Conservation (phyloP, 2,113 vertebrate species). For the Lampris megalopsis region DNA sequence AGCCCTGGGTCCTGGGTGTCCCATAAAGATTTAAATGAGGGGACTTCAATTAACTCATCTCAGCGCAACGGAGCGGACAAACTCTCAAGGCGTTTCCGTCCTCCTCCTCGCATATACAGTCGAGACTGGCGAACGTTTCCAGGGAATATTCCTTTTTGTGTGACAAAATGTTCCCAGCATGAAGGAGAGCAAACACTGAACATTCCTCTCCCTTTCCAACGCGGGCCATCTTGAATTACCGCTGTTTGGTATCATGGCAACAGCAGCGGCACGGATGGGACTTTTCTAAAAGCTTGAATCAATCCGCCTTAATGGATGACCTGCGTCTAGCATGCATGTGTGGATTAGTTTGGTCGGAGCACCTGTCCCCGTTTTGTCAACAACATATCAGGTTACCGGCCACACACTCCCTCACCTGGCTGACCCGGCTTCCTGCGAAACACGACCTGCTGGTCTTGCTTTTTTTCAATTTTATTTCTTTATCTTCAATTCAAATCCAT, state of each 20-base stretch:
- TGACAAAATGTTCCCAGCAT: conserved; percentile 76
- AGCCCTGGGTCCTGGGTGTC: background rate
- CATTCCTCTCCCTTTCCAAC: conserved; percentile 74
- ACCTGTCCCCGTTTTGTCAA: conserved; percentile 84
- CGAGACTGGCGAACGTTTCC: conserved; percentile 36
- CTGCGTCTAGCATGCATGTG: conserved; percentile 71
- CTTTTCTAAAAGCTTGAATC: conserved; percentile 69
- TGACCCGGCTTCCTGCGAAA: conserved; percentile 74
- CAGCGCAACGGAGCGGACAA: conserved; percentile 20
- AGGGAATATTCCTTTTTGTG: conserved; percentile 41
- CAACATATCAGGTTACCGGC: conserved; percentile 81
- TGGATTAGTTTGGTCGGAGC: conserved; percentile 80
- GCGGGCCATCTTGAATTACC: conserved; percentile 68
- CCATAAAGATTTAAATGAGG: conserved; percentile 2
- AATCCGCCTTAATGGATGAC: conserved; percentile 77
- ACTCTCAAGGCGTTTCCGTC: conserved; percentile 37
- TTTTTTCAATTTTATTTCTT: too few relatives aligned
- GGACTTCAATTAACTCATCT: conserved; percentile 19
- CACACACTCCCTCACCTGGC: conserved; percentile 57
- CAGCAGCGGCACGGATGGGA: conserved; percentile 57
- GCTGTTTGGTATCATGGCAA: conserved; percentile 79
- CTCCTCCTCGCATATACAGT: conserved; percentile 16
- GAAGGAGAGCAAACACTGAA: conserved; percentile 63
- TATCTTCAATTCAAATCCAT: too few relatives aligned
- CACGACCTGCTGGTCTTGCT: conserved; percentile 42